Conservation (phyloP, 2,797 vertebrate genomes). For the Enteromius treurensis region DNA sequence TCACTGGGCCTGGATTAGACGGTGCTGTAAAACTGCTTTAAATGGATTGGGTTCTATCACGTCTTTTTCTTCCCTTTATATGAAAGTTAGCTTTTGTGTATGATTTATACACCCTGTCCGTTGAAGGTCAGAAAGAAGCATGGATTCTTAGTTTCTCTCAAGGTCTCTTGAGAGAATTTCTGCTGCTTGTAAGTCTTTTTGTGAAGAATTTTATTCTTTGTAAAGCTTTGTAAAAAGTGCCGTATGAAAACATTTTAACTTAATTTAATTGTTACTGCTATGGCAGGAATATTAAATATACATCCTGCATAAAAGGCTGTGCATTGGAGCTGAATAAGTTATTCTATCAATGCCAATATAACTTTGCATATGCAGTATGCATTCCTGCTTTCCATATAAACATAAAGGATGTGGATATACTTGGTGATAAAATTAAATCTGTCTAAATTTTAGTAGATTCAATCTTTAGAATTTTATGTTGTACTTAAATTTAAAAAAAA, state of each 20-base stretch:
- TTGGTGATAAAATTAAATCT: not conserved
- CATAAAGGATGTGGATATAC: not conserved
- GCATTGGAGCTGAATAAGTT: not conserved
- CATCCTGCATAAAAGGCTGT: not conserved
- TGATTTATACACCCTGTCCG: not conserved
- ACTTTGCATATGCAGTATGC: not conserved
- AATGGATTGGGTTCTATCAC: conserved; percentile 23
- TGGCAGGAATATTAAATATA: not conserved
- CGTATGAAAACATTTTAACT: not conserved
- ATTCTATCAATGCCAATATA: not conserved
- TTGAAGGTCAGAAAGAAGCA: not conserved
- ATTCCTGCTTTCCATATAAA: not conserved
- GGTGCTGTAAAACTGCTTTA: not conserved
- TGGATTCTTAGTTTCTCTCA: not conserved
- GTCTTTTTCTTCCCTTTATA: conserved; percentile 10
- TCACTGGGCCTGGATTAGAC: conserved; percentile 28
- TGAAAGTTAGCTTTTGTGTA: not conserved
- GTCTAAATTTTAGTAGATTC: not conserved
- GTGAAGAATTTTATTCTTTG: not conserved
- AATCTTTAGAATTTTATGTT: not conserved
- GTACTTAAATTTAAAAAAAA: not conserved
- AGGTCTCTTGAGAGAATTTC: not conserved
- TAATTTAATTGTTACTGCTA: not conserved
- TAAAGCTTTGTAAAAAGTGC: not conserved
- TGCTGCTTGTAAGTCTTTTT: not conserved